Base-by-base conservation (phyloP, 1,140 invertebrate species). In the Orchesella cincta region DNA sequence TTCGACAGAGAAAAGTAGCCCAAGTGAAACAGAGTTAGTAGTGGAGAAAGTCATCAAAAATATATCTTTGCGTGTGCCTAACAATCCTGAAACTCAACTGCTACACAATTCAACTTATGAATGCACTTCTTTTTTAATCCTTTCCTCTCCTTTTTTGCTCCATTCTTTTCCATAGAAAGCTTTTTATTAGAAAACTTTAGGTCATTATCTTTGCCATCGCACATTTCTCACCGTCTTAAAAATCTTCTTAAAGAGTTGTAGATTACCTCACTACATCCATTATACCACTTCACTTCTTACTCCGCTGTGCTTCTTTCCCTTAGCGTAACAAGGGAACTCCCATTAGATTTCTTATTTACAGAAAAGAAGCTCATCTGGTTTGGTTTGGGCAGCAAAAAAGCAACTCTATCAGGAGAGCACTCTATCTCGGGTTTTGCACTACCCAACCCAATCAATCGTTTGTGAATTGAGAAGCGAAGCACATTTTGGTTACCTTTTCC, bases 171-270 rank as follows among this genome's bases (percentile, higher is more conserved):
- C 3, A 12, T 57, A 57, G 54, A n/a, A n/a, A 57, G 54, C 23
- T 57, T 57, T 57, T 67, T 67, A 67, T 67, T 67, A 67, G 62
- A 33, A 67, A 67, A 67, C 3, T 67, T 67, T 67, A 3, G 12
- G 62, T 67, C 62, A 67, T 67, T 67, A 67, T 67, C 62, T 33
- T 67, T 67, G 31, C 62, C 31, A 67, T 67, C 62, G 33, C 62
- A 67, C 62, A 67, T 67, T 33, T 67, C 62, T 67, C 62, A 67
- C 62, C 54, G 54, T 57, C 54, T 57, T 57, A 57, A 57, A 57
- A 57, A 57, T 57, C 54, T 57, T 18, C 54, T 57, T 57, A 57
- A 57, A 57, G 23, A 57, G 54, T 57, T 18, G 14, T 57, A 57
- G 54, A 57, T 57, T 57, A 57, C 54, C 54, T 26, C 23, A 57